Evolutionary conservation across 2,888 invertebrate species (phyloP).

Genomic region (Peribatodes rhomboidaria): DNA sequence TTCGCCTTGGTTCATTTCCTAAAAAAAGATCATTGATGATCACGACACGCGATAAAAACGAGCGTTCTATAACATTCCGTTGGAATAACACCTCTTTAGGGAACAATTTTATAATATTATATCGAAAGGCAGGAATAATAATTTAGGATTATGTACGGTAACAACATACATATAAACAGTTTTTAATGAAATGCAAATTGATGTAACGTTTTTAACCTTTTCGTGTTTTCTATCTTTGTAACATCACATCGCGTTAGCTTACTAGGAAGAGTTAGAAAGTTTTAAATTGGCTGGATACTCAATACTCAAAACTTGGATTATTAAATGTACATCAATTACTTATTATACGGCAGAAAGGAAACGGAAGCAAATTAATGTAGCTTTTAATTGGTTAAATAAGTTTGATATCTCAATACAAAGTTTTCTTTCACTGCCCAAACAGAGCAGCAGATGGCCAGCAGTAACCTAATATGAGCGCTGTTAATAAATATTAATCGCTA

Average conservation of each 20-base stretch:
- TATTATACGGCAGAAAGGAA: constrained; percentile 18
- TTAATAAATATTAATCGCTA: constrained; percentile 81
- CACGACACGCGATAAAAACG: constrained; percentile 43
- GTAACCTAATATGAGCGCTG: constrained; percentile 74
- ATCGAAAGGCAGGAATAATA: not conserved
- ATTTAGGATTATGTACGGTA: not conserved
- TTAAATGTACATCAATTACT: not conserved
- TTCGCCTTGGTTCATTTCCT: constrained; percentile 59
- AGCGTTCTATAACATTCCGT: constrained; percentile 11
- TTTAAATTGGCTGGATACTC: constrained; percentile 3
- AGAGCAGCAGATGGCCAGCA: constrained; percentile 60
- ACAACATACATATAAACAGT: not conserved
- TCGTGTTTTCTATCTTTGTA: constrained; percentile 2
- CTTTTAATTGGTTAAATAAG: constrained; percentile 29
- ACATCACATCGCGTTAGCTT: not conserved
- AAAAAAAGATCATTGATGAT: constrained; percentile 45
- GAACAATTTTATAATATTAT: not conserved
- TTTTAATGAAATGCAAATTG: constrained; percentile 5
- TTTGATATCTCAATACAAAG: constrained; percentile 32
- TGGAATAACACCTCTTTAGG: not conserved
- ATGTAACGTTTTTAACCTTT: constrained; percentile 10
- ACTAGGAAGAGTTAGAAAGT: not conserved
- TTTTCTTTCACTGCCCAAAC: constrained; percentile 47
- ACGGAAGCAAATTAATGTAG: constrained; percentile 31
- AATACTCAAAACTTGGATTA: not conserved